Evolutionary conservation across 1,140 invertebrate genomes (phyloP).

Genomic region (Drosophila willistoni): DNA sequence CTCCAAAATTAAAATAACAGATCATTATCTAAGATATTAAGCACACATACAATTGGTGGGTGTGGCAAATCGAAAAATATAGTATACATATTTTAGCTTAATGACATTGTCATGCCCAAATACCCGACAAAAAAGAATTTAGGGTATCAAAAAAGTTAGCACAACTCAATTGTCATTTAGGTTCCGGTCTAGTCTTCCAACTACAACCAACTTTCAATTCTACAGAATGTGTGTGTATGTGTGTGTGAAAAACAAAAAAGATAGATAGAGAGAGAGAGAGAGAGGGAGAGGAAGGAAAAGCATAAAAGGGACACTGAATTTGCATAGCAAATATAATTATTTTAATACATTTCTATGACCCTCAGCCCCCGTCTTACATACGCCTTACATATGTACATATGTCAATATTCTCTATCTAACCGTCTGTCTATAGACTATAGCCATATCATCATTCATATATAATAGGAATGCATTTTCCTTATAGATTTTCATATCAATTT

Average conservation of each 20-base stretch:
- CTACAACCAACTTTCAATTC: background rate
- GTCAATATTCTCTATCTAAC: background rate
- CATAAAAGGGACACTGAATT: constrained; percentile 48
- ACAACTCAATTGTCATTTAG: constrained; percentile 75
- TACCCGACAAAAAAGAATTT: background rate
- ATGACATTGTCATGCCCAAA: background rate
- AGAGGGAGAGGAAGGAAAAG: background rate
- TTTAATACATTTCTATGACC: background rate
- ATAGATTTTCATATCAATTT: constrained; percentile 5
- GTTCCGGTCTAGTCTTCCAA: constrained; percentile 36
- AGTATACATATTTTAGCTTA: too few species aligned
- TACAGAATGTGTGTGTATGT: background rate
- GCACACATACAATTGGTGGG: too few species aligned
- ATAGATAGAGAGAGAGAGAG: background rate
- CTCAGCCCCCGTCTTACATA: background rate
- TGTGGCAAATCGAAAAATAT: too few species aligned
- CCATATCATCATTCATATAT: background rate
- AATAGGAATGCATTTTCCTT: constrained; percentile 24
- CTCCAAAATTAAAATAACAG: too few species aligned
- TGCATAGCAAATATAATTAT: constrained; percentile 73
- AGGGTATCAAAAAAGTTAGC: background rate
- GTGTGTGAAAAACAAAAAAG: background rate
- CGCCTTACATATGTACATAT: too few species aligned
- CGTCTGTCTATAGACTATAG: background rate
- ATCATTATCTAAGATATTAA: background rate